Evolutionary conservation across 2,113 vertebrate genomes (phyloP).

Genomic region (Eurystomus gularis): DNA sequence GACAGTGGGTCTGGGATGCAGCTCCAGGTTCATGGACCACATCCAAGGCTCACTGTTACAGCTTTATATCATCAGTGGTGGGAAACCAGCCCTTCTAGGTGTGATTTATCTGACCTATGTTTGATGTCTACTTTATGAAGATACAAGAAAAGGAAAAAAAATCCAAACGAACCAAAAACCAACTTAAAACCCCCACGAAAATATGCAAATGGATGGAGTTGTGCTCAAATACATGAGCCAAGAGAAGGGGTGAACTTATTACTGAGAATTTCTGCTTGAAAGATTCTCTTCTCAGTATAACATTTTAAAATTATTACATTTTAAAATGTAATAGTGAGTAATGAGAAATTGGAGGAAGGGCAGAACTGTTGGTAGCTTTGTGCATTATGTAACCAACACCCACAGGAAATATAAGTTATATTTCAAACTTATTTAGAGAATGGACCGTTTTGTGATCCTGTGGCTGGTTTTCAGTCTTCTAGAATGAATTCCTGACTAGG

Average conservation of each 20-base stretch:
- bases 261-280: background rate
- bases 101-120: background rate
- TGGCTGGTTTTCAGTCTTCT: background rate
- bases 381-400: background rate
- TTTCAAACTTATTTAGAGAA: background rate
- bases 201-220: background rate
- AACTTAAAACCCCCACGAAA: background rate
- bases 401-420: background rate
- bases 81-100: background rate
- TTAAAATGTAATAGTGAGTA: background rate
- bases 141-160: background rate
- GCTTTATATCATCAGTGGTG: background rate
- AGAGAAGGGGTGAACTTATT: background rate
- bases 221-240: background rate
- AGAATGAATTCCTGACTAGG: background rate
- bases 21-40: background rate
- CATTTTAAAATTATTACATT: background rate
- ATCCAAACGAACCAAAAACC: too few species aligned
- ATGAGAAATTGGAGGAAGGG: background rate
- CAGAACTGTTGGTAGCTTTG: background rate
- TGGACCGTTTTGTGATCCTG: background rate
- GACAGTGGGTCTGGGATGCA: background rate
- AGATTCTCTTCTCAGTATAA: background rate
- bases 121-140: background rate
- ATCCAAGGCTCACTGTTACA: background rate